Evolutionary conservation across 2,888 invertebrate species (phyloP), one percentile per base, ranked within the genome.

Genomic region (Tribolium freemani): DNA sequence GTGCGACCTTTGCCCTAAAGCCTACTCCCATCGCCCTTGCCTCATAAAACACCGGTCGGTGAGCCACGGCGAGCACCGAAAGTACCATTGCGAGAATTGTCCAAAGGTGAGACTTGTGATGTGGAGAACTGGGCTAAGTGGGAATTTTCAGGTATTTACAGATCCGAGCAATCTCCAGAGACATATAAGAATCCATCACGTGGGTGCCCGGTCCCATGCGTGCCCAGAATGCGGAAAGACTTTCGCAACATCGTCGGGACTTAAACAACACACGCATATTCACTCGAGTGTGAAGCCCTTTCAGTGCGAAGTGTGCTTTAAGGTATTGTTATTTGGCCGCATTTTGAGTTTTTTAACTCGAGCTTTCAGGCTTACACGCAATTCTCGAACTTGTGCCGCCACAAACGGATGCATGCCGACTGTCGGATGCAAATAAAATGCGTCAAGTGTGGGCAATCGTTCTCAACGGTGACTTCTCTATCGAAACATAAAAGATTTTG

Each of bases 221-320:
- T 99, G 99, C 85, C 93, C 95, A 73, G 97, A 98, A 89, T 99
- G 99, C 88, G 98, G 98, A 77, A 99, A 99, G 90, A 98, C 98
- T 73, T 99, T 99, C 88, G 96, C 95, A 56, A 98, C 98, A 45
- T 96, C 97, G 72, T 97, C 97, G 77, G 99, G 99, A 45, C 91
- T 99, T 67, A 99, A 99, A 87, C 99, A 99, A 87, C 99, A 99
- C 88, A 97, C 97, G 31, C 99, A 99, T 88, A 99, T 99, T 82
- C 99, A 99, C 90, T 96, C 96, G 83, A 96, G 96, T 84, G 94
- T 98, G 78, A 99, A 99, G 87, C 99, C 99, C 2, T 99, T 98
- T 88, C 94, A 94, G 90, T 97, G 97, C 88, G 95, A 95, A 86
- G 96, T 98, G 78, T 99, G 99, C 89, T 94, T 94, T 85, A 99